phyloP scores from a whole-genome alignment of 2,888 invertebrate species.

The Andrena haemorrhoa region DNA sequence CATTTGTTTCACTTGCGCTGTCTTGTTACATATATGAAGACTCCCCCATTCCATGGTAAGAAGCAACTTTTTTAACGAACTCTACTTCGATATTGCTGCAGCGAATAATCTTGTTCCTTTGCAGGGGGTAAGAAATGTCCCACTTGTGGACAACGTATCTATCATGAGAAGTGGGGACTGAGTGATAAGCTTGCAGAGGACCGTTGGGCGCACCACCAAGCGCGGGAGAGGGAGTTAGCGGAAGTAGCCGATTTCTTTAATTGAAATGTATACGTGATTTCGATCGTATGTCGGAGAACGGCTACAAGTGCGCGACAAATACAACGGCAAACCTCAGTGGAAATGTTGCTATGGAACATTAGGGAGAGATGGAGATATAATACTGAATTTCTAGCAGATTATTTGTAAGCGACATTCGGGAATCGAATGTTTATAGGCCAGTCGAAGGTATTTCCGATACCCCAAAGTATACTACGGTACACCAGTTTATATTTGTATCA shows the following conservation, averaged over 20 bases:
- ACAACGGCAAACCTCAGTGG: not conserved
- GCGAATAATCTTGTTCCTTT: conserved; percentile 49
- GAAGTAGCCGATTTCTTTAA: conserved; percentile 91
- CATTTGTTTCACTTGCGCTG: conserved; percentile 91
- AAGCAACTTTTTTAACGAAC: not conserved
- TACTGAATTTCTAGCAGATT: conserved; percentile 11
- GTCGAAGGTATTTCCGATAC: conserved; percentile 54
- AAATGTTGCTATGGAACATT: not conserved
- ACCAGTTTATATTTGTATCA: conserved; percentile 33
- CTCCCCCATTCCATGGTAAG: conserved; percentile 89
- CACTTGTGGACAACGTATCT: conserved; percentile 88
- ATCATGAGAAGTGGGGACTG: conserved; percentile 91
- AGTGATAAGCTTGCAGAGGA: conserved; percentile 90
- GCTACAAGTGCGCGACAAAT: conserved; percentile 7
- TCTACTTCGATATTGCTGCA: not conserved
- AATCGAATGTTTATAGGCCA: conserved; percentile 28
- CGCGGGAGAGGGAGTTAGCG: conserved; percentile 89
- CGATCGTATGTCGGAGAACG: not conserved
- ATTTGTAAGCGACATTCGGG: conserved; percentile 5
- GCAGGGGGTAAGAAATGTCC: conserved; percentile 90
- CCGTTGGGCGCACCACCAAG: conserved; percentile 92
- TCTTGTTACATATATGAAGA: conserved; percentile 89
- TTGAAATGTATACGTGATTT: conserved; percentile 70
- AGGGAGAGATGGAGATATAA: not conserved
- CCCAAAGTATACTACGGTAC: conserved; percentile 21